A percentile compares a stretch with the other conserved stretches of the same genome.
These are phyloP conservation scores for Brachystomella parvula DNA, from an alignment of 1,140 invertebrate species.

Conservation along the genomic window DNA sequence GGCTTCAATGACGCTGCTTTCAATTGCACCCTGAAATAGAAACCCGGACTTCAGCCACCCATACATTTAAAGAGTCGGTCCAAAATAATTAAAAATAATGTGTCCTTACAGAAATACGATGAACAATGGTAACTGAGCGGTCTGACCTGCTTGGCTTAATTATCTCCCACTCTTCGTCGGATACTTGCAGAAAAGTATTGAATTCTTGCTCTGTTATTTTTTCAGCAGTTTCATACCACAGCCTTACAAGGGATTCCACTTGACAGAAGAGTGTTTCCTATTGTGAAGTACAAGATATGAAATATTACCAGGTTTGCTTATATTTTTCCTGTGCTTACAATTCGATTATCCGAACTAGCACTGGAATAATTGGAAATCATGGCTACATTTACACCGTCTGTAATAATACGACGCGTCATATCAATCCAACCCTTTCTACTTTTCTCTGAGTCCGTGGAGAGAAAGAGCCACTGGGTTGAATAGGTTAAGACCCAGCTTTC, in stretches of 20 bases:
- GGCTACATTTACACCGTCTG: constrained; percentile 73
- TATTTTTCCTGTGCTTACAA: background rate
- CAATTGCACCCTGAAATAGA: constrained; percentile 46
- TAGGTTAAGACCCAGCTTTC: constrained; percentile 57
- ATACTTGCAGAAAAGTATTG: constrained; percentile 60
- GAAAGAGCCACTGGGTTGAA: constrained; percentile 67
- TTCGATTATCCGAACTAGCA: background rate
- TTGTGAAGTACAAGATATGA: constrained; percentile 41
- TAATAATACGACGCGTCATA: constrained; percentile 45
- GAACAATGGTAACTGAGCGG: background rate
- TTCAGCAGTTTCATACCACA: constrained; percentile 56
- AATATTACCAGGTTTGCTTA: background rate
- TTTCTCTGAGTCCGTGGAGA: constrained; percentile 54
- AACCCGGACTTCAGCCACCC: background rate
- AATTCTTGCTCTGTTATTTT: constrained; percentile 57
- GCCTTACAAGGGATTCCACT: constrained; percentile 53
- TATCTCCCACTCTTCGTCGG: constrained; percentile 71
- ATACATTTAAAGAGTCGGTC: background rate
- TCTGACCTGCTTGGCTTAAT: constrained; percentile 56
- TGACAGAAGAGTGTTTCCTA: constrained; percentile 55
- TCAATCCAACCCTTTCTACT: constrained; percentile 48
- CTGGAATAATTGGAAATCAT: constrained; percentile 63
- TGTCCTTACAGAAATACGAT: background rate
- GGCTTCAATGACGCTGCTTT: constrained; percentile 42
- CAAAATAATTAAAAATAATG: background rate